Percentiles rank a stretch among this genome's conserved stretches.
Conservation (phyloP, 2,888 invertebrate species). For the Sicus ferrugineus region DNA sequence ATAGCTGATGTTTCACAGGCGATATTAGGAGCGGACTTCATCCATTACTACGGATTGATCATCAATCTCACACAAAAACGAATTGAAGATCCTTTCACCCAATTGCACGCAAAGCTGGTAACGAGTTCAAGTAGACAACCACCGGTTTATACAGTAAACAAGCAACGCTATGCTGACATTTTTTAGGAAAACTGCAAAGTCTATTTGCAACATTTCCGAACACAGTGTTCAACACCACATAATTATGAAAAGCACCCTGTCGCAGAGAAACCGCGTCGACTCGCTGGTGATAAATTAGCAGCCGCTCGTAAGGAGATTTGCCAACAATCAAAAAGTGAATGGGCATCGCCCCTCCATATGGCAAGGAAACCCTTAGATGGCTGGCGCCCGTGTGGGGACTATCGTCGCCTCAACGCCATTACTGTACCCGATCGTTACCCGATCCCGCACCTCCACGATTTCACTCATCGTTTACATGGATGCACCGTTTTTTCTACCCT, state of each 20-base stretch:
- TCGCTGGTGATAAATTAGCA: conserved; percentile 31
- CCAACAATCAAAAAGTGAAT: conserved; percentile 58
- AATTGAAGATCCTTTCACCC: conserved; percentile 24
- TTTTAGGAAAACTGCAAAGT: neutral
- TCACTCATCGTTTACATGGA: conserved; percentile 45
- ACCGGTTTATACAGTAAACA: neutral
- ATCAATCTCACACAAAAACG: conserved; percentile 32
- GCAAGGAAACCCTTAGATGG: neutral
- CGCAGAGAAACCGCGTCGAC: too few species aligned
- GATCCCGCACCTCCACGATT: neutral
- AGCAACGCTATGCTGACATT: neutral
- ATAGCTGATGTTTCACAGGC: conserved; percentile 36
- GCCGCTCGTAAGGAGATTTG: conserved; percentile 47
- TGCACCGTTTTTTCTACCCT: conserved; percentile 45
- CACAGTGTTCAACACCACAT: conserved; percentile 21
- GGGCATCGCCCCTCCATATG: conserved; percentile 55
- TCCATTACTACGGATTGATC: conserved; percentile 35
- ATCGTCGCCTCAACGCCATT: neutral
- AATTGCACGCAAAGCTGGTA: neutral
- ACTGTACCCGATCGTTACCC: neutral
- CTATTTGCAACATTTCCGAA: conserved; percentile 3
- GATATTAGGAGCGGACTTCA: conserved; percentile 37
- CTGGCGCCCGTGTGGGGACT: neutral
- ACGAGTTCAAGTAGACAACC: neutral
- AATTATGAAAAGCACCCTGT: too few species aligned